Base-by-base conservation (phyloP, 1,140 invertebrate genomes). In the Calosoma granatense region DNA sequence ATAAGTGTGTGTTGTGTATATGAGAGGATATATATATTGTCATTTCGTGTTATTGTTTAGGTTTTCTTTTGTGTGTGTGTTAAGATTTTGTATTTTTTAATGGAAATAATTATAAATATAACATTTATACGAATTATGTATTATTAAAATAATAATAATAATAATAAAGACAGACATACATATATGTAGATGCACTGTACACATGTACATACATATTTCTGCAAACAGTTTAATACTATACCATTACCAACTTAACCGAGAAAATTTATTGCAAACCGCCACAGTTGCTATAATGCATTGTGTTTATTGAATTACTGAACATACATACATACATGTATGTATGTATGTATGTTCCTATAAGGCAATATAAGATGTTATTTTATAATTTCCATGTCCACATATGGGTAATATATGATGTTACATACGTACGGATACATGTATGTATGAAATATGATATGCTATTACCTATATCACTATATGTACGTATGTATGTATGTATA, bases 291-390 rank as follows among this genome's bases (percentile, higher is more conserved):
- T n/a, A n/a, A n/a, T n/a, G n/a, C n/a, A n/a, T n/a, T 36, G n/a
- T 36, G n/a, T 36, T 36, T 36, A 36, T 36, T 9, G 6, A 36
- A 9, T 36, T 36, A 36, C n/a, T 36, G n/a, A 9, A 36, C n/a
- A 36, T 36, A 36, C n/a, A 36, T 36, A 36, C n/a, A 36, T 36
- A 36, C n/a, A 36, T 36, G n/a, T 36, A 36, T 36, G n/a, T 36
- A 36, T 36, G n/a, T 36, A 36, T 36, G n/a, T 36, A 36, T 36
- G n/a, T 36, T 36, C n/a, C n/a, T n/a, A n/a, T n/a, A n/a, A n/a
- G n/a, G n/a, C n/a, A n/a, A n/a, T n/a, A n/a, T n/a, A n/a, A n/a
- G n/a, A n/a, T n/a, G n/a, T n/a, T n/a, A n/a, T n/a, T n/a, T n/a
- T n/a, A n/a, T n/a, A n/a, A n/a, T n/a, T n/a, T n/a, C n/a, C n/a